These are phyloP conservation scores for Omphaloscelis lunosa DNA, from an alignment of 2,888 invertebrate genomes.

Conservation along the genomic window DNA sequence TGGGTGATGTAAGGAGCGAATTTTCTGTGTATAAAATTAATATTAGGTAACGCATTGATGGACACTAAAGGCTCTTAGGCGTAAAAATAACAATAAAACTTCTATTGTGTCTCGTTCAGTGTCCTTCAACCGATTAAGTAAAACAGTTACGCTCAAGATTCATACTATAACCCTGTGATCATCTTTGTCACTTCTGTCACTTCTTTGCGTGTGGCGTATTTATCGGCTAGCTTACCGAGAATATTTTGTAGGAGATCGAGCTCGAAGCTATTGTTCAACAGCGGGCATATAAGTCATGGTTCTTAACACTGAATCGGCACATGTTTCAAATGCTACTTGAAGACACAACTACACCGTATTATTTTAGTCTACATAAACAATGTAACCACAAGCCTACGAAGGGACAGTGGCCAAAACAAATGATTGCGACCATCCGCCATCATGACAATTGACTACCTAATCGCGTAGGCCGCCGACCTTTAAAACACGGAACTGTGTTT, in stretches of 20 bases:
- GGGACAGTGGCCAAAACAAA: constrained; percentile 38
- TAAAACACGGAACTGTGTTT: constrained; percentile 19
- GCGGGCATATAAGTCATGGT: neutral
- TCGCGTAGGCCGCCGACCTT: constrained; percentile 34
- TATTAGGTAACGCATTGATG: neutral
- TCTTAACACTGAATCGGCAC: neutral
- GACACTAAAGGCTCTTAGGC: neutral
- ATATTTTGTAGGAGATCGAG: neutral
- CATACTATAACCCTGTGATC: neutral
- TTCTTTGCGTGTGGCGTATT: neutral
- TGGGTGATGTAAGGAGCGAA: neutral
- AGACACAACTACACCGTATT: neutral
- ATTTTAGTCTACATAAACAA: constrained; percentile 3
- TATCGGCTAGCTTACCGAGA: neutral
- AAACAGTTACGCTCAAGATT: neutral
- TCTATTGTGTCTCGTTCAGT: neutral
- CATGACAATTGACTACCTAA: constrained; percentile 47
- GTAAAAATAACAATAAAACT: neutral
- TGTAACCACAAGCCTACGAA: neutral
- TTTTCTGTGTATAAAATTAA: neutral
- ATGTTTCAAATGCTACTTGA: neutral
- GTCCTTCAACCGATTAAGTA: neutral
- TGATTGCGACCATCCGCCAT: constrained; percentile 54
- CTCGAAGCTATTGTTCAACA: neutral
- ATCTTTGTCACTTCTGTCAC: neutral